Conservation (phyloP, 2,113 vertebrate species). For the Sylvicapra grimmia region DNA sequence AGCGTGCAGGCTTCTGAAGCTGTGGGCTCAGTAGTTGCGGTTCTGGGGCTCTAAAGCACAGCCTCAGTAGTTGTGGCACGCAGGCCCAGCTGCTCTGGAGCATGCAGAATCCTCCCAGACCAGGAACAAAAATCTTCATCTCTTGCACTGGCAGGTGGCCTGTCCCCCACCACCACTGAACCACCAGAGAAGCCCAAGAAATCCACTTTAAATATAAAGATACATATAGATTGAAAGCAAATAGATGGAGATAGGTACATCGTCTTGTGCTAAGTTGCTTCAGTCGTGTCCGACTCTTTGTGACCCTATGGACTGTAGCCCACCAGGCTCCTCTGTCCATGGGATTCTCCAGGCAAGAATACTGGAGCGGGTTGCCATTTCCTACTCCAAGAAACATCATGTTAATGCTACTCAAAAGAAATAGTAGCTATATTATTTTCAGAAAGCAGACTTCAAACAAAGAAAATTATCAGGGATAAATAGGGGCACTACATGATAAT, state of each 20-base stretch:
- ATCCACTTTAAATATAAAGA: neutral
- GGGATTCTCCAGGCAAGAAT: neutral
- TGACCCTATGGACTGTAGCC: neutral
- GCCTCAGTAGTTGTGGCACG: rapidly evolving
- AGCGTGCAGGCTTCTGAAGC: neutral
- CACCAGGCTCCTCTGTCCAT: neutral
- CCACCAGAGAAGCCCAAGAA: neutral
- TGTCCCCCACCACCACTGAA: neutral
- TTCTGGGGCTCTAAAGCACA: neutral
- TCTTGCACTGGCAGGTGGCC: neutral
- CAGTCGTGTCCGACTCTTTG: neutral
- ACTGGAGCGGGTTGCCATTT: neutral
- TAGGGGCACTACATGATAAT: neutral
- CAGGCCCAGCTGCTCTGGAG: neutral
- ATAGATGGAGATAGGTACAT: neutral
- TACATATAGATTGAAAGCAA: neutral
- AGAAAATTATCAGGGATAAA: neutral
- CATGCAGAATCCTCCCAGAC: neutral
- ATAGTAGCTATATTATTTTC: neutral
- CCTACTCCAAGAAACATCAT: neutral
- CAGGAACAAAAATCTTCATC: neutral
- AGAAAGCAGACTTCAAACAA: neutral
- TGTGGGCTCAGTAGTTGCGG: neutral
- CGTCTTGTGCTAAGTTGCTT: neutral
- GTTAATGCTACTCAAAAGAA: neutral